Percentiles rank a stretch among this genome's conserved stretches.
These are phyloP conservation scores for Ochotona curzoniae DNA, from an alignment of 2,113 vertebrate genomes.

Conservation along the genomic window DNA sequence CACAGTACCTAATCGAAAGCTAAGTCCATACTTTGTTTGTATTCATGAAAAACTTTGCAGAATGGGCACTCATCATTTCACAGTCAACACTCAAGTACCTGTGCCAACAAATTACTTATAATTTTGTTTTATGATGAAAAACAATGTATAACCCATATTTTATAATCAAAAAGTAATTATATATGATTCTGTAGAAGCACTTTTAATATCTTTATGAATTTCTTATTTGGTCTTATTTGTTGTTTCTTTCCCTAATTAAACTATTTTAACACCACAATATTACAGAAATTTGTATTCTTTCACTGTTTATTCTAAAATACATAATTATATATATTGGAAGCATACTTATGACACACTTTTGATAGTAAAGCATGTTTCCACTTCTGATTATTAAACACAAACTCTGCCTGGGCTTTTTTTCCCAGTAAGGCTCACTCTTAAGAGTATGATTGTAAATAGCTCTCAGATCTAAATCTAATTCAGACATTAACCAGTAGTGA, in stretches of 20 bases:
- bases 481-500: not conserved
- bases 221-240: not conserved
- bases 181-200: not conserved
- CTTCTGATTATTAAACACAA: not conserved
- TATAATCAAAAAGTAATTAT: not conserved
- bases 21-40: not conserved
- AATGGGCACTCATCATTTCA: not conserved
- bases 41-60: not conserved
- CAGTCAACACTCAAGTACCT: not conserved
- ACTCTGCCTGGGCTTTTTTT: not conserved
- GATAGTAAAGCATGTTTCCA: not conserved
- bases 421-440: not conserved
- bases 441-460: not conserved
- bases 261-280: not conserved
- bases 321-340: not conserved
- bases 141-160: not conserved
- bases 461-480: slow-evolving; percentile 14
- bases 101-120: not conserved
- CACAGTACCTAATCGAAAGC: not conserved
- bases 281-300: not conserved
- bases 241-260: slow-evolving; percentile 8
- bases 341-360: not conserved
- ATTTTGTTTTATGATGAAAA: slow-evolving; percentile 10
- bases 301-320: slow-evolving; percentile 5
- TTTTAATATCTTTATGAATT: slow-evolving; percentile 30